These are phyloP conservation scores for Heliconius erato DNA, from an alignment of 2,888 invertebrate species.

Conservation along the genomic window DNA sequence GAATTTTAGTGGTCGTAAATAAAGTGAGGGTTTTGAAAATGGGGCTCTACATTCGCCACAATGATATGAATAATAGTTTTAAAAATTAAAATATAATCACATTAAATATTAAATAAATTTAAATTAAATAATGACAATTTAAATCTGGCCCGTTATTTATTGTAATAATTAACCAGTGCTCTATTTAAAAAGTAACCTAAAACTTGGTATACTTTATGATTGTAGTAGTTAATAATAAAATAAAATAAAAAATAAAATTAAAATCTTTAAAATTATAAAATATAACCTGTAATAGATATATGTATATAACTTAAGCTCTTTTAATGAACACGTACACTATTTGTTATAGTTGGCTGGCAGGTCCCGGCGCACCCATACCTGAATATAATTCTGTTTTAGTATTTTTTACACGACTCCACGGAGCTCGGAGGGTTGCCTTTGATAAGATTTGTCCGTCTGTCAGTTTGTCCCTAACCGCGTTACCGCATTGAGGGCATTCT, in stretches of 20 bases:
- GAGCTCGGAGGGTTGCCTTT: slow-evolving; percentile 19
- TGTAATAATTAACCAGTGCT: too few relatives aligned
- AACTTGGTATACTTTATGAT: not conserved
- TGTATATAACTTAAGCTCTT: not conserved
- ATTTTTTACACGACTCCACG: slow-evolving; percentile 29
- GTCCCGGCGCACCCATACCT: slow-evolving; percentile 31
- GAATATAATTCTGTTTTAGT: slow-evolving; percentile 8
- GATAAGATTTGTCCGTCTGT: slow-evolving; percentile 33
- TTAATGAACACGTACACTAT: not conserved
- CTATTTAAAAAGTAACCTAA: too few relatives aligned
- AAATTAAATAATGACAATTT: too few relatives aligned
- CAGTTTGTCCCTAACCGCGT: slow-evolving; percentile 32
- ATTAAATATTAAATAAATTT: not conserved
- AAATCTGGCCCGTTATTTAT: too few relatives aligned
- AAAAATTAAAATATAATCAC: not conserved
- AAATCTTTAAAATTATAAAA: not conserved
- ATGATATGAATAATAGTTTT: not conserved
- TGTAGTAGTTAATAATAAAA: too few relatives aligned
- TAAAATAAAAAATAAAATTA: not conserved
- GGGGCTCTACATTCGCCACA: not conserved
- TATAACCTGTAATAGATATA: not conserved
- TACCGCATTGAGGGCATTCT: slow-evolving; percentile 33
- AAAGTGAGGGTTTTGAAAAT: not conserved
- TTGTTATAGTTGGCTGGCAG: not conserved
- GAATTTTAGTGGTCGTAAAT: slow-evolving; percentile 12